Evolutionary conservation across 2,113 vertebrate genomes (phyloP).

Genomic region (Rhagologus leucostigma): DNA sequence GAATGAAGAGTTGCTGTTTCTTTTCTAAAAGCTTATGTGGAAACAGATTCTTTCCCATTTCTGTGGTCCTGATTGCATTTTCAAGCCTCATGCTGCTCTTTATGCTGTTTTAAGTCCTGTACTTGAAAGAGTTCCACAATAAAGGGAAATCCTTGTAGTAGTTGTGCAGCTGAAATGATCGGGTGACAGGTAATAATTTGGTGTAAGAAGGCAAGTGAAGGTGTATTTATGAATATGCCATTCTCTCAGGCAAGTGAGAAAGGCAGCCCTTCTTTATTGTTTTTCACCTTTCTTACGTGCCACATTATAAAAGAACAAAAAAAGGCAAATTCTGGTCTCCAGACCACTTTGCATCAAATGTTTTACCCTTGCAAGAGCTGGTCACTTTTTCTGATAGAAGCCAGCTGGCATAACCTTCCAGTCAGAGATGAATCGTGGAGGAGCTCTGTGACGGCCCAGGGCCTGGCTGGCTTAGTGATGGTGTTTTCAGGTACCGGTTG

Average conservation of each 20-base stretch:
- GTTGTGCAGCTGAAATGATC: background rate
- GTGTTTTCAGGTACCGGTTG: background rate
- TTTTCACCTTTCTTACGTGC: background rate
- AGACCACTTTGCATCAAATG: background rate
- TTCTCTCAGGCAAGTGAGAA: background rate
- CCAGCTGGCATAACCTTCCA: background rate
- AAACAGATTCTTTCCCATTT: background rate
- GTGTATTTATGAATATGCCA: background rate
- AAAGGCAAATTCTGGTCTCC: background rate
- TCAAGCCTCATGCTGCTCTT: background rate
- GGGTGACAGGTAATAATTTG: background rate
- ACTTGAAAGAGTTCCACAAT: background rate
- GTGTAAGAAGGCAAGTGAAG: background rate
- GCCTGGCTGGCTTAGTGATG: background rate
- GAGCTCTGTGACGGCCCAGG: background rate
- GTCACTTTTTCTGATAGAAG: background rate
- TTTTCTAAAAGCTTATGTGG: background rate
- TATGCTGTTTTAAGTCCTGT: background rate
- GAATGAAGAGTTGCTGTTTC: constrained; percentile 15
- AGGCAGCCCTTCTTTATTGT: background rate
- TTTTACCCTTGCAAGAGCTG: background rate
- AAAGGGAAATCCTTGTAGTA: background rate
- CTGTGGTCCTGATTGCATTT: background rate
- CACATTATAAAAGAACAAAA: background rate
- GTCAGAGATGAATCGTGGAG: background rate